These are phyloP conservation scores for Lamprotornis superbus DNA, from an alignment of 2,113 vertebrate genomes.

Conservation along the genomic window DNA sequence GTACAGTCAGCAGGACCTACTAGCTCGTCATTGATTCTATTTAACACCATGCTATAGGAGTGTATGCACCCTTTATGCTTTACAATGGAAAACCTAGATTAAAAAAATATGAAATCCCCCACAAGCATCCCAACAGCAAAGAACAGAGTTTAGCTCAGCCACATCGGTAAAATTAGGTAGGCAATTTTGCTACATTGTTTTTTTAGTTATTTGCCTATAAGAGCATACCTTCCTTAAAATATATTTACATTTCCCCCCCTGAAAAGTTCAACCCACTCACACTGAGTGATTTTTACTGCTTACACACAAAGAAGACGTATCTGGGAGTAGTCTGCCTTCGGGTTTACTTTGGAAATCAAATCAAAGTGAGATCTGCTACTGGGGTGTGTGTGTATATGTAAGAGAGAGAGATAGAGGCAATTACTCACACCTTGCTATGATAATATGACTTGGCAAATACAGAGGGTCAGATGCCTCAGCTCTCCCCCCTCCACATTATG, in stretches of 20 bases:
- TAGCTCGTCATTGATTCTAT: not conserved
- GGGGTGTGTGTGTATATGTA: not conserved
- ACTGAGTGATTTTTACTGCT: not conserved
- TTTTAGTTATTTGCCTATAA: not conserved
- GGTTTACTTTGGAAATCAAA: not conserved
- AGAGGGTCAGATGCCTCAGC: not conserved
- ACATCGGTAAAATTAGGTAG: not conserved
- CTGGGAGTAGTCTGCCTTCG: not conserved
- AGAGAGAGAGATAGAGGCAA: not conserved
- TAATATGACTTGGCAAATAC: slow-evolving; percentile 6
- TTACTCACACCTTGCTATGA: not conserved
- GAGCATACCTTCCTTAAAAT: not conserved
- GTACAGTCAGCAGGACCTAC: not conserved
- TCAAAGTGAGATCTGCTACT: not conserved
- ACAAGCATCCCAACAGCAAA: not conserved
- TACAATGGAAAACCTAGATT: not conserved
- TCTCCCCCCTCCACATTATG: not conserved
- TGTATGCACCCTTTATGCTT: not conserved
- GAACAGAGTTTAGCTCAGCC: not conserved
- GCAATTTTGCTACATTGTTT: not conserved
- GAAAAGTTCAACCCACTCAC: not conserved
- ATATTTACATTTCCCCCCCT: not conserved
- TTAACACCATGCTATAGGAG: not conserved
- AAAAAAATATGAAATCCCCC: not conserved
- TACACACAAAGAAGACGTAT: not conserved